Evolutionary conservation across 2,888 invertebrate species (phyloP).

Genomic region (Eurytoma adleriae): DNA sequence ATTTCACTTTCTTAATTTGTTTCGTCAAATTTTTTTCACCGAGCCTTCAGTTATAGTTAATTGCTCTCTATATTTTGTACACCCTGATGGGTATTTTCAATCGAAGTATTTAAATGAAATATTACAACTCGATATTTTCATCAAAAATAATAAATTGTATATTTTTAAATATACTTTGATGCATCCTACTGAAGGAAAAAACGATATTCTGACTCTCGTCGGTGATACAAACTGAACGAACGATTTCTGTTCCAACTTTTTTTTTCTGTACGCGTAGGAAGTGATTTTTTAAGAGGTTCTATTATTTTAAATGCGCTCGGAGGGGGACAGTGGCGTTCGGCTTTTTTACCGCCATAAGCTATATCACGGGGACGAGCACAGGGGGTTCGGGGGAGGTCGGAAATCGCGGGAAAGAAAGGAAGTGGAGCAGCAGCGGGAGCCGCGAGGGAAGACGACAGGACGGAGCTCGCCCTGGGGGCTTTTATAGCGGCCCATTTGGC

Average conservation of each 20-base stretch:
- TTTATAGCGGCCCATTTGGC: slow-evolving; percentile 76
- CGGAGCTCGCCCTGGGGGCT: slow-evolving; percentile 63
- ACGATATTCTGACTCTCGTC: neutral
- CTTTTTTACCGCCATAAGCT: slow-evolving; percentile 56
- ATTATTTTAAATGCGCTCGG: slow-evolving; percentile 55
- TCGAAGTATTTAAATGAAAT: neutral
- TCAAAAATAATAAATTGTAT: neutral
- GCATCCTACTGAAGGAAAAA: too few species aligned
- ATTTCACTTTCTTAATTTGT: slow-evolving; percentile 57
- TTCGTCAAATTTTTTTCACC: slow-evolving; percentile 53
- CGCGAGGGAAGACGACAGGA: slow-evolving; percentile 32
- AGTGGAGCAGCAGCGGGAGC: neutral
- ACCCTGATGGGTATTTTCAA: neutral
- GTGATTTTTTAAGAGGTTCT: slow-evolving; percentile 58
- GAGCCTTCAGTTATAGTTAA: slow-evolving; percentile 29
- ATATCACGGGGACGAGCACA: slow-evolving; percentile 2
- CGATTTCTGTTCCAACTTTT: neutral
- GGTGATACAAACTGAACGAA: neutral
- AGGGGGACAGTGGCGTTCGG: slow-evolving; percentile 27
- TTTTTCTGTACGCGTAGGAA: slow-evolving; percentile 28
- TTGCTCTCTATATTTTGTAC: neutral
- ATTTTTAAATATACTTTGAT: neutral
- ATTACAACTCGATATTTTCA: neutral
- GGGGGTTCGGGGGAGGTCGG: slow-evolving; percentile 41
- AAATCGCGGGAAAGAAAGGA: slow-evolving; percentile 52